phyloP scores from a whole-genome alignment of 2,113 vertebrate genomes.

The Ameiurus melas region DNA sequence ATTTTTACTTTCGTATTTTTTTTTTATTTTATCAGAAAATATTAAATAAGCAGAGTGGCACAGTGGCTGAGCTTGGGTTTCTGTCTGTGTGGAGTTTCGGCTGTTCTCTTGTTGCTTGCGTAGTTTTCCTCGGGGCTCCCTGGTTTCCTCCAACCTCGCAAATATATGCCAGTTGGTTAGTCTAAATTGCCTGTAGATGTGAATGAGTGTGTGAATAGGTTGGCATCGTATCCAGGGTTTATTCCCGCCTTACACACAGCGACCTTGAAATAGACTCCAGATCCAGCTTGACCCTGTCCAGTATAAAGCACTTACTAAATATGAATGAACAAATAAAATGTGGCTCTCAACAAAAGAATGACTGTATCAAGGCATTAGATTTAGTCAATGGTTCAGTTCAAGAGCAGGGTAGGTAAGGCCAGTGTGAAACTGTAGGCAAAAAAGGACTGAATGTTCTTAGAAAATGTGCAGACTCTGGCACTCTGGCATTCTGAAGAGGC shows the following conservation, averaged over 20 bases:
- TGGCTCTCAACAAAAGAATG: background rate
- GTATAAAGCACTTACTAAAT: background rate
- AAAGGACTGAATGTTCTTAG: background rate
- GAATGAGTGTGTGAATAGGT: background rate
- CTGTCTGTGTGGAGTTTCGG: background rate
- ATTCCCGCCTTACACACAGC: background rate
- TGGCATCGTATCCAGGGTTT: background rate
- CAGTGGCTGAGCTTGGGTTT: background rate
- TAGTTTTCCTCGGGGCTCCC: background rate
- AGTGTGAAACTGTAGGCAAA: background rate
- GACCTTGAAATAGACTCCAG: background rate
- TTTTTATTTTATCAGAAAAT: background rate
- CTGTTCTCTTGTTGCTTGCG: background rate
- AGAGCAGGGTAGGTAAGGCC: too few species aligned
- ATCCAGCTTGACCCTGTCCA: background rate
- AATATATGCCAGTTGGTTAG: background rate
- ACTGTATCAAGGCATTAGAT: background rate
- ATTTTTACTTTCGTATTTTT: background rate
- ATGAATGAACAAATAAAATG: background rate
- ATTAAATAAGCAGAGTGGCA: background rate
- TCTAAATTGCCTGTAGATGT: background rate
- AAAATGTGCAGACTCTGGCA: slow-evolving; percentile 4
- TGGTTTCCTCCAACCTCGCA: background rate
- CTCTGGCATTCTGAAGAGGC: background rate
- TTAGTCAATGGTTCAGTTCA: background rate